These are phyloP conservation scores for Orius insidiosus DNA, from an alignment of 1,140 invertebrate genomes.

Conservation along the genomic window DNA sequence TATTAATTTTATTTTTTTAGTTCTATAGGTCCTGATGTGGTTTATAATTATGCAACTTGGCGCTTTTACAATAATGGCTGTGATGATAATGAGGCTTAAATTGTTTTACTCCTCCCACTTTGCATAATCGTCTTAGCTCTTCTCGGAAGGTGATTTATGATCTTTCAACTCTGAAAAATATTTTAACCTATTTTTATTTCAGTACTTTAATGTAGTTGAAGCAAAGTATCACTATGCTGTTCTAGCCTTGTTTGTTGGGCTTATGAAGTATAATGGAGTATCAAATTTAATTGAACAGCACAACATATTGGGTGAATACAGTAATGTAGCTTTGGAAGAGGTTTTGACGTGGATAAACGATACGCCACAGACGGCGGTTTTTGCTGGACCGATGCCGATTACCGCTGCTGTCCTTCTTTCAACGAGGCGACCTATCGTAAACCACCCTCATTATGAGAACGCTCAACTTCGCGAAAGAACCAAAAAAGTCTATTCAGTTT, in stretches of 20 bases:
- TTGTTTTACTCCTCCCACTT: conserved; percentile 60
- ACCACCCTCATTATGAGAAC: conserved; percentile 74
- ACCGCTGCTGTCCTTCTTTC: conserved; percentile 64
- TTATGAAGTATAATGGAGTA: conserved; percentile 30
- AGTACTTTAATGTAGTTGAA: conserved; percentile 21
- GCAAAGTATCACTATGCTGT: conserved; percentile 22
- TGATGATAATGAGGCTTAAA: conserved; percentile 68
- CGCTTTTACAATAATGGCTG: conserved; percentile 54
- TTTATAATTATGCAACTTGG: conserved; percentile 50
- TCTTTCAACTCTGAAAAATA: too few species aligned
- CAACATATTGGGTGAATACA: conserved; percentile 41
- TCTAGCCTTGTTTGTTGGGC: conserved; percentile 27
- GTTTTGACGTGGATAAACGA: conserved; percentile 54
- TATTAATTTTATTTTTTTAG: conserved; percentile 11
- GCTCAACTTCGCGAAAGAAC: conserved; percentile 47
- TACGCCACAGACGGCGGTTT: conserved; percentile 41
- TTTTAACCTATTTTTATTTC: conserved; percentile 13
- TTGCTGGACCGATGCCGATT: conserved; percentile 71
- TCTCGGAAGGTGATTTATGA: conserved; percentile 29
- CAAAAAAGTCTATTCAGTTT: conserved; percentile 45
- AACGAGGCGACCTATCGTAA: conserved; percentile 54
- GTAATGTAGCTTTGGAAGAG: conserved; percentile 50
- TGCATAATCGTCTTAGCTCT: conserved; percentile 46
- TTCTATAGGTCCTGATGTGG: conserved; percentile 37
- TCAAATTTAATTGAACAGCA: conserved; percentile 31